Conservation (phyloP, 2,113 vertebrate species). For the Cyprinodon variegatus region DNA sequence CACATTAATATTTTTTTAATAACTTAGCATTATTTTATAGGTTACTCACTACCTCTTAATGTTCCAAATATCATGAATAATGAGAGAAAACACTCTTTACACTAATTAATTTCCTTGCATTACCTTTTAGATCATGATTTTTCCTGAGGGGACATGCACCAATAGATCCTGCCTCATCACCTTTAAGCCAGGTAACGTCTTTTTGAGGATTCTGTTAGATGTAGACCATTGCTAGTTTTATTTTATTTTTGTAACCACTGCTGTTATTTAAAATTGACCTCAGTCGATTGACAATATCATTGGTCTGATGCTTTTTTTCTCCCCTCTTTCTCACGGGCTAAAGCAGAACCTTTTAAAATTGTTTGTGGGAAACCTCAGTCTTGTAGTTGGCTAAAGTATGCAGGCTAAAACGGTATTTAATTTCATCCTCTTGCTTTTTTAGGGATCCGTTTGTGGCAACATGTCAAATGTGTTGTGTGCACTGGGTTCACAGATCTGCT, state of each 20-base stretch:
- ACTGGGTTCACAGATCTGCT: too few species aligned
- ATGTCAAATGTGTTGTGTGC: too few species aligned
- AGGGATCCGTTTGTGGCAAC: too few species aligned
- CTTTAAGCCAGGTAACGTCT: slow-evolving; percentile 91
- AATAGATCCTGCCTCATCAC: slow-evolving; percentile 98
- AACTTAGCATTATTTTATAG: too few species aligned
- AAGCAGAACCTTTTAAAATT: too few species aligned
- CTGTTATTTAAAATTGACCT: neutral
- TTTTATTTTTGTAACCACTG: neutral
- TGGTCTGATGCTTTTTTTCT: neutral
- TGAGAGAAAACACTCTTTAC: neutral
- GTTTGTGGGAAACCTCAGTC: too few species aligned
- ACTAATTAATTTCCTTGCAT: slow-evolving; percentile 23
- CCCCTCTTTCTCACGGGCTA: neutral
- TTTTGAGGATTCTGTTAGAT: neutral
- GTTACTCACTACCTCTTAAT: neutral
- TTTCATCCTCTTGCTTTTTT: too few species aligned
- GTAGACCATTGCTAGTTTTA: too few species aligned
- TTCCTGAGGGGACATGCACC: slow-evolving; percentile 98
- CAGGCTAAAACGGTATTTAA: too few species aligned
- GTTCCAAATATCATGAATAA: neutral
- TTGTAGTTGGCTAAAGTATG: too few species aligned
- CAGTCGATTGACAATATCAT: too few species aligned
- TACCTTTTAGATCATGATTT: slow-evolving; percentile 94
- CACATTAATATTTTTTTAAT: too few species aligned